Evolutionary conservation across 2,113 vertebrate genomes (phyloP), one percentile per base, ranked within the genome.

Genomic region (Scomber colias): DNA sequence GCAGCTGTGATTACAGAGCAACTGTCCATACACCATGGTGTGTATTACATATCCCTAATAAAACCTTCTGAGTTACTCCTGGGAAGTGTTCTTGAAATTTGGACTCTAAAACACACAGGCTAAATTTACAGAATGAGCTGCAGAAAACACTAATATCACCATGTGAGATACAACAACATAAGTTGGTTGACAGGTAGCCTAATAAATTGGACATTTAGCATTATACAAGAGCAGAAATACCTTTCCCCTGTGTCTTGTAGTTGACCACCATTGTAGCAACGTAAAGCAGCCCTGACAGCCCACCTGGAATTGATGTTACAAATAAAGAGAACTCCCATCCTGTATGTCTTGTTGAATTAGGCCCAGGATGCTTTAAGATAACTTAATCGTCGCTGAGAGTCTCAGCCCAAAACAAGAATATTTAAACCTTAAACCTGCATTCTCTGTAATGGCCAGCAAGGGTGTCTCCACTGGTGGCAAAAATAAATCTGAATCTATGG

Each of bases 251-350:
- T 63, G 76, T 24, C 49, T 65, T 60, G 5, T 54, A 24, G 16
- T 11, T 62, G 46, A 27, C 16, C 35, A 60, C 9, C 12, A 55
- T 48, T 44, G 35, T 27, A 45, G 16, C 40, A 2, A 12, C 30
- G 45, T 56, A 21, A 44, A 79, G 70, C 0, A 69, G 44, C 56
- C 46, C n/a, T 65, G 71, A 66, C 48, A 77, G 61, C 14, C 27
- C 79, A 11, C 45, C 13, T 59, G 14, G 81, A 67, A 87, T 80
- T 83, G 75, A 46, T 57, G 49, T 68, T 60, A 21, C 71, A 77
- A 64, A 83, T 73, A 73, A 54, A 14, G 4, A 3, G 48, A 54
- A 17, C 49, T 5, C 11, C 27, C 13, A 0, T 55, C 8, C 21
- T 1, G 46, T 19, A 0, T 40, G 62, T 64, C 44, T 77, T 24